Percentiles rank a stretch among this genome's conserved stretches.
phyloP scores from a whole-genome alignment of 2,797 vertebrate genomes.

The Buceros bicornis region DNA sequence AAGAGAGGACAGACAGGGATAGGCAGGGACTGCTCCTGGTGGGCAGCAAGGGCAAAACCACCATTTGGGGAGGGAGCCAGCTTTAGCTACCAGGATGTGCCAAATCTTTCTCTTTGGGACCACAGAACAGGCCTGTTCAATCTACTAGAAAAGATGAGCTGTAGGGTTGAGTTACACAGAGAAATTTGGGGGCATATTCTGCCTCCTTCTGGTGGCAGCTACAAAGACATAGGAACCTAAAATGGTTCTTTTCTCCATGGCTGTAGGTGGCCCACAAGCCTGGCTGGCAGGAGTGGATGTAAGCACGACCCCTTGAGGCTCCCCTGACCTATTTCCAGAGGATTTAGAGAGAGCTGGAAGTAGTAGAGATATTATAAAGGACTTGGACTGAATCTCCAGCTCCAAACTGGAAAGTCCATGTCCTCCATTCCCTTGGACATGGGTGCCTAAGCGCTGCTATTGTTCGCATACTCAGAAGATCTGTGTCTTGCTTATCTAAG shows the following conservation, averaged over 20 bases:
- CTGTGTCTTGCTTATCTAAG: not conserved
- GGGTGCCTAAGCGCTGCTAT: not conserved
- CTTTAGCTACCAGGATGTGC: too few relatives aligned
- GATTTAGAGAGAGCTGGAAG: not conserved
- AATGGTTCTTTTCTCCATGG: not conserved
- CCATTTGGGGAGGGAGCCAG: too few relatives aligned
- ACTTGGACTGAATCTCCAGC: not conserved
- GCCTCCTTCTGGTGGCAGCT: not conserved
- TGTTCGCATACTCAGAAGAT: too few relatives aligned
- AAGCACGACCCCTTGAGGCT: rapidly evolving
- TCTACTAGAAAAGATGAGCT: not conserved
- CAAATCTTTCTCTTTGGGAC: too few relatives aligned
- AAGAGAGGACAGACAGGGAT: too few relatives aligned
- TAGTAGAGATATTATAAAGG: not conserved
- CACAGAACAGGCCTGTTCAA: too few relatives aligned
- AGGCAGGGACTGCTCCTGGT: too few relatives aligned
- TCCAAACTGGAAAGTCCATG: not conserved
- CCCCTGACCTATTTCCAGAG: not conserved
- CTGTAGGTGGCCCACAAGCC: rapidly evolving
- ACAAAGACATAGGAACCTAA: not conserved
- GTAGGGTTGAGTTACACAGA: not conserved
- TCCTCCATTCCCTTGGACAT: not conserved
- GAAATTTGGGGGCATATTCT: not conserved
- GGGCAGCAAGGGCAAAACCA: too few relatives aligned
- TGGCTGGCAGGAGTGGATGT: rapidly evolving